Conservation (phyloP, 2,113 vertebrate genomes). For the Hypomesus transpacificus region DNA sequence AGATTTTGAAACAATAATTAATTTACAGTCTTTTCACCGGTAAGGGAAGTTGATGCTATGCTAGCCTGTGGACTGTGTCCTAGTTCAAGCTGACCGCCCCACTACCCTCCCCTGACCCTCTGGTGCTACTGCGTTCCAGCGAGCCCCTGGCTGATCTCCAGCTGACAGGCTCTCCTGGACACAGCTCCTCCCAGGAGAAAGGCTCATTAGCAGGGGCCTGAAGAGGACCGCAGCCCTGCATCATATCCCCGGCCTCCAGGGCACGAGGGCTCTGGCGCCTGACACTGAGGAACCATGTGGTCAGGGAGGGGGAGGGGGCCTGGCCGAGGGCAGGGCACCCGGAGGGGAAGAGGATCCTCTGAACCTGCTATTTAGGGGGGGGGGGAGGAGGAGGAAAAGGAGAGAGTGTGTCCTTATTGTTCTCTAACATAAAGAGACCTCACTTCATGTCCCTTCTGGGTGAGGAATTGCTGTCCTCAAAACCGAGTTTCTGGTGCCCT, state of each 20-base stretch:
- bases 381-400: background rate
- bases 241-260: background rate
- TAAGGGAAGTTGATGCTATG: too few relatives aligned
- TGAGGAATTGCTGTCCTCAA: background rate
- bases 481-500: background rate
- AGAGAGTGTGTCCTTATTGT: background rate
- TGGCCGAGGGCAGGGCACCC: too few relatives aligned
- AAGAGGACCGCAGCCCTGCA: conserved; percentile 2
- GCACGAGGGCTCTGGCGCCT: background rate
- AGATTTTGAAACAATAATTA: too few relatives aligned
- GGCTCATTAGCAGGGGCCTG: conserved; percentile 15
- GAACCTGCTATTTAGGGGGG: background rate
- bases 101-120: background rate
- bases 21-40: too few relatives aligned
- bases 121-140: background rate
- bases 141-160: background rate
- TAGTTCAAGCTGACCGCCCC: too few relatives aligned
- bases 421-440: too few relatives aligned
- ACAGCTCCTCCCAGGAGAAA: background rate
- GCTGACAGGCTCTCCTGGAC: conserved; percentile 3
- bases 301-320: too few relatives aligned
- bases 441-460: background rate
- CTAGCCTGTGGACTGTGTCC: too few relatives aligned
- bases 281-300: too few relatives aligned
- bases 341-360: too few relatives aligned